A percentile compares a stretch with the other conserved stretches of the same genome.
These are phyloP conservation scores for Napeogenes inachia DNA, from an alignment of 2,888 invertebrate species.

Conservation along the genomic window DNA sequence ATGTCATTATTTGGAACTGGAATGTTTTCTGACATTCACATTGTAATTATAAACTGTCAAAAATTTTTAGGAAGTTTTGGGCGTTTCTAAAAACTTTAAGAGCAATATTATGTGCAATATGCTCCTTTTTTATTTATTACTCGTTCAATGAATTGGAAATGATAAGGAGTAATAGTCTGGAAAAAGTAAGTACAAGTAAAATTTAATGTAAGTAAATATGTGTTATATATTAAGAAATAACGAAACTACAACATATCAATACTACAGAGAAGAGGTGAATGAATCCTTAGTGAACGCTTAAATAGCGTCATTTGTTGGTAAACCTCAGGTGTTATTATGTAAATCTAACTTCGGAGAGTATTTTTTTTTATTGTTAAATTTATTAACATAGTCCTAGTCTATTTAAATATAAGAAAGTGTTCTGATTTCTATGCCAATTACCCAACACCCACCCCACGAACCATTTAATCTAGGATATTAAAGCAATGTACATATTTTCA, in stretches of 20 bases:
- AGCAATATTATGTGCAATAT: constrained; percentile 57
- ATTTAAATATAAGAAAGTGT: too few species aligned
- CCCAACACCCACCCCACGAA: too few species aligned
- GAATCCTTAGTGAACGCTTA: too few species aligned
- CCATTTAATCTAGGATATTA: too few species aligned
- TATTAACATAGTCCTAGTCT: too few species aligned
- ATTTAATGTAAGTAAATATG: constrained; percentile 3
- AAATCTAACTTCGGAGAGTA: too few species aligned
- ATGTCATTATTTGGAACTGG: constrained; percentile 51
- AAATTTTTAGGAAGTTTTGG: constrained; percentile 59
- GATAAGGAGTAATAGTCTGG: constrained; percentile 62
- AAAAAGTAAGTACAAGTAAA: constrained; percentile 44
- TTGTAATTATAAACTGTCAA: constrained; percentile 53
- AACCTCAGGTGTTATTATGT: too few species aligned
- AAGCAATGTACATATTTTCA: too few species aligned
- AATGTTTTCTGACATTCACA: constrained; percentile 52
- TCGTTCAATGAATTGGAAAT: constrained; percentile 65
- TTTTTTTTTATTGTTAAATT: too few species aligned
- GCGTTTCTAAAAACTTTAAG: constrained; percentile 50
- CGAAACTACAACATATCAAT: not conserved
- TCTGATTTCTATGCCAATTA: too few species aligned
- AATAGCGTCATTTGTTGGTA: too few species aligned
- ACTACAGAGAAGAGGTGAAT: too few species aligned
- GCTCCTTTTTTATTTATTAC: constrained; percentile 53
- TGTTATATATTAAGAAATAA: not conserved